These are phyloP conservation scores for Synanthedon tipuliformis DNA, from an alignment of 2,888 invertebrate species.

Conservation along the genomic window DNA sequence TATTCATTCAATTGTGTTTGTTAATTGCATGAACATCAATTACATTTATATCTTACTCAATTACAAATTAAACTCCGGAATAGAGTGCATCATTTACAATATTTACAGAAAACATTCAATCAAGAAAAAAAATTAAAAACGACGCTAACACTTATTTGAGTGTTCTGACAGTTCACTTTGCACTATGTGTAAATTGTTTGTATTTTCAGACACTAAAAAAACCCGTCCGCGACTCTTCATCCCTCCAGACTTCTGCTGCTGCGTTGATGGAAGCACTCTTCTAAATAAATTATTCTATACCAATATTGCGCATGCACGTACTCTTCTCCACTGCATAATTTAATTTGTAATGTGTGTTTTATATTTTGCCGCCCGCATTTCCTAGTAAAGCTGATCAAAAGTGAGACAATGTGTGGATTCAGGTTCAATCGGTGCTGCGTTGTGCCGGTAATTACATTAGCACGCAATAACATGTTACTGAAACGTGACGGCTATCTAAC, in stretches of 20 bases:
- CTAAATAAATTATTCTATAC: slow-evolving; percentile 8
- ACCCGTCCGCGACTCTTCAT: slow-evolving; percentile 6
- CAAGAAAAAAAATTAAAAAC: slow-evolving; percentile 12
- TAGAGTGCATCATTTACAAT: slow-evolving; percentile 11
- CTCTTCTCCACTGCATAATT: slow-evolving; percentile 22
- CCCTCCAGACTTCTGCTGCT: slow-evolving; percentile 5
- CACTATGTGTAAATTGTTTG: slow-evolving; percentile 17
- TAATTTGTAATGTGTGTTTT: slow-evolving; percentile 18
- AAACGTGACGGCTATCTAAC: slow-evolving; percentile 44
- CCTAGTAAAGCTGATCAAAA: slow-evolving; percentile 54
- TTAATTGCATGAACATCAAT: too few relatives aligned
- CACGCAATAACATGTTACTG: slow-evolving; percentile 49
- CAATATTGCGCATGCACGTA: slow-evolving; percentile 1
- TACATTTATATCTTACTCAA: too few relatives aligned
- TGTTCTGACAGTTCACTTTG: slow-evolving; percentile 15
- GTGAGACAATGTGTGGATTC: slow-evolving; percentile 15
- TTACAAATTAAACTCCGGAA: neutral
- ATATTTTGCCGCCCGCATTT: slow-evolving; percentile 35
- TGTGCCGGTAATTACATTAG: slow-evolving; percentile 45
- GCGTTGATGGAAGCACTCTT: slow-evolving; percentile 4
- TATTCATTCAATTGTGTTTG: too few relatives aligned
- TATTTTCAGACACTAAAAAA: slow-evolving; percentile 14
- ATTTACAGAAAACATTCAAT: slow-evolving; percentile 21
- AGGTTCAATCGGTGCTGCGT: slow-evolving; percentile 5
- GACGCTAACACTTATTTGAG: slow-evolving; percentile 13